Evolutionary conservation across 1,140 invertebrate species (phyloP), one percentile per base, ranked within the genome.

Genomic region (Nasonia vitripennis): DNA sequence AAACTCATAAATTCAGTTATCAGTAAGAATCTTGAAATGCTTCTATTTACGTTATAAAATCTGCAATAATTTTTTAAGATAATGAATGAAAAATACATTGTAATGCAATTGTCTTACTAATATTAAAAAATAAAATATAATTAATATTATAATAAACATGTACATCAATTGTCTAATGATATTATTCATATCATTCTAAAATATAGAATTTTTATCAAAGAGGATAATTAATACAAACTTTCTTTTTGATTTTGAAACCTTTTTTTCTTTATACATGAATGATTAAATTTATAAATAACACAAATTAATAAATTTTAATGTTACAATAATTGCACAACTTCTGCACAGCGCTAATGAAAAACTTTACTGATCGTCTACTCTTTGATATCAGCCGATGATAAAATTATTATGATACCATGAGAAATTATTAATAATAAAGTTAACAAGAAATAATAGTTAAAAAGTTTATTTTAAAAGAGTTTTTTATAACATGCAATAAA

Each of bases 391-490:
- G 2, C 2, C 62, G 20, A 70, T 62, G 5, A 51, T 11, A 81
- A 23, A 12, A 41, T 73, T 31, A 31, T 20, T n/a, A 62, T 27
- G 7, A 71, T 70, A 27, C 67, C 20, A 70, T 17, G 1, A 73
- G 41, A 62, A 83, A 55, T 45, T 5, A 41, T 41, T 31, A 48
- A 80, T 37, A 80, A 85, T 67, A 80, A 27, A 45, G 48, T 84
- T 20, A 80, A 85, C 41, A 84, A 84, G 78, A 78, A 70, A 78
- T 70, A 70, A 84, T 70, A 84, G 78, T 78, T 84, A 84, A 77
- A 37, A 83, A 78, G 41, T 75, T 83, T 55, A 68, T 45, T 12
- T 41, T 41, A n/a, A 45, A 70, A 51, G 68, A 84, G 4, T 71
- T 78, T 34, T 55, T 80, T 80, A 31, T 80, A 75, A 85, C 79